Evolutionary conservation across 1,140 invertebrate species (phyloP).

Genomic region (Atta colombica): DNA sequence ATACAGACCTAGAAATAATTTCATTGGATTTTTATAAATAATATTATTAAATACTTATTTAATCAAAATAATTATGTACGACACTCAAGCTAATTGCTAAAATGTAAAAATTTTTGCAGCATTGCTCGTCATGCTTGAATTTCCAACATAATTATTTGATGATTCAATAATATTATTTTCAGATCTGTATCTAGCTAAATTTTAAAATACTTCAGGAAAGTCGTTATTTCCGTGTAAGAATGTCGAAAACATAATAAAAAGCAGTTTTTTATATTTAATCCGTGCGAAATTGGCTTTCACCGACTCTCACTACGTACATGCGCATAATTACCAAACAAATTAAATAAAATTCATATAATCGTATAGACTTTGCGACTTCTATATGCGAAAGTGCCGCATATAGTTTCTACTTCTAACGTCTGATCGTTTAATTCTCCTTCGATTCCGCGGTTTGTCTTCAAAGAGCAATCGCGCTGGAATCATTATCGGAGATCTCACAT

Average conservation of each 20-base stretch:
- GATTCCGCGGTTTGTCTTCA: constrained; percentile 44
- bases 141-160: too few relatives aligned
- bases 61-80: too few relatives aligned
- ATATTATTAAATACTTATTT: too few relatives aligned
- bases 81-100: too few relatives aligned
- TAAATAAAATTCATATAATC: constrained; percentile 55
- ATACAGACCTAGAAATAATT: too few relatives aligned
- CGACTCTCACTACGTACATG: constrained; percentile 30
- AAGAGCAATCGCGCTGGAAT: constrained; percentile 53
- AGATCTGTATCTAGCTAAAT: too few relatives aligned
- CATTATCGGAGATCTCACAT: constrained; percentile 42
- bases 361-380: neutral
- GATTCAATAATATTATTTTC: too few relatives aligned
- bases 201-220: too few relatives aligned
- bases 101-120: too few relatives aligned
- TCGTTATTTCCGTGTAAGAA: neutral
- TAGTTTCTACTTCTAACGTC: constrained; percentile 8
- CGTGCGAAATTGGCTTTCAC: constrained; percentile 58
- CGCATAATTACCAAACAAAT: constrained; percentile 47
- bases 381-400: neutral
- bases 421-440: constrained; percentile 53
- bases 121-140: too few relatives aligned
- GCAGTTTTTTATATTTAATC: neutral
- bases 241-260: neutral
- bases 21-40: too few relatives aligned